Percentiles rank a stretch among this genome's conserved stretches.
phyloP scores from a whole-genome alignment of 2,888 invertebrate species.

The Heliconius ismenius region DNA sequence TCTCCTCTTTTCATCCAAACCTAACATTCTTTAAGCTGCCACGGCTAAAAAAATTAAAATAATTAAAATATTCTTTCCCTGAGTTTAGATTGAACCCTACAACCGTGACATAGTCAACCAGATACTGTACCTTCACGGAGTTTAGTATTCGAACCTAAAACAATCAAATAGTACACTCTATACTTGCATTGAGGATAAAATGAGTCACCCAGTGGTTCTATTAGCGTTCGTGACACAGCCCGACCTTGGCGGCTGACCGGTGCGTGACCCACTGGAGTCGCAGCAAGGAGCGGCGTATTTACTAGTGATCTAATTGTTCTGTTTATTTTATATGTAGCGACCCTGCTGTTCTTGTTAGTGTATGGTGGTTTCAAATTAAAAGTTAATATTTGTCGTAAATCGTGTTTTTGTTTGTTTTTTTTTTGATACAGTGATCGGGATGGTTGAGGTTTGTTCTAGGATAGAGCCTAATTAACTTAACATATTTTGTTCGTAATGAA shows the following conservation, averaged over 20 bases:
- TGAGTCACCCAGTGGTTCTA: conserved; percentile 45
- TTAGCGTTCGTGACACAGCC: conserved; percentile 46
- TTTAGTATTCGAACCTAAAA: neutral
- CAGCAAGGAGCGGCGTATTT: conserved; percentile 16
- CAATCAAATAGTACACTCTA: neutral
- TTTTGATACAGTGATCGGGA: neutral
- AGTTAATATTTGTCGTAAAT: neutral
- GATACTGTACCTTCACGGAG: neutral
- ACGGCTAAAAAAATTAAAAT: too few relatives aligned
- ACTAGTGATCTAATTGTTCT: conserved; percentile 22
- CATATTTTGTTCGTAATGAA: neutral
- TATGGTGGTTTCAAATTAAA: neutral
- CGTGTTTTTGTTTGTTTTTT: neutral
- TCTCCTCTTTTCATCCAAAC: too few relatives aligned
- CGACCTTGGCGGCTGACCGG: conserved; percentile 43
- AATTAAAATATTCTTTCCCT: too few relatives aligned
- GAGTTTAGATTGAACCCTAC: too few relatives aligned
- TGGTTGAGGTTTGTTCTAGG: neutral
- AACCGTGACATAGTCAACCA: too few relatives aligned
- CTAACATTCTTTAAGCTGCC: too few relatives aligned
- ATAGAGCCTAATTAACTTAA: too few relatives aligned
- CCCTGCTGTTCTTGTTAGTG: neutral
- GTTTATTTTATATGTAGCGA: neutral
- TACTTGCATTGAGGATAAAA: conserved; percentile 22
- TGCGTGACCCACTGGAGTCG: conserved; percentile 29